Percentiles rank a stretch among this genome's conserved stretches.
phyloP scores from a whole-genome alignment of 2,113 vertebrate species.

The Paramormyrops kingsleyae region DNA sequence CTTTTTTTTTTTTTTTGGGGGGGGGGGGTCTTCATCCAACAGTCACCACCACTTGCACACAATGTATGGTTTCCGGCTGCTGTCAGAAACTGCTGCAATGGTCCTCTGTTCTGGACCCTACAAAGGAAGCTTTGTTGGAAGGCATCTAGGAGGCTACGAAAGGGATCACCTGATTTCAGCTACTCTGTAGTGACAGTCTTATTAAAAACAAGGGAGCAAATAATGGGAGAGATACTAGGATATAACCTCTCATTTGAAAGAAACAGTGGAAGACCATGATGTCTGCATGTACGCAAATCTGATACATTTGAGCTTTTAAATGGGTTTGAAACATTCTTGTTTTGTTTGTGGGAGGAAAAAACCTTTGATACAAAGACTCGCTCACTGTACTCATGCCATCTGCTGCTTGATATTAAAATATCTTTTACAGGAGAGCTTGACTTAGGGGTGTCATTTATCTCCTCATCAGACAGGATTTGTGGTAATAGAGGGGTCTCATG shows the following conservation, averaged over 20 bases:
- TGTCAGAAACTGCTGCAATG: constrained; percentile 11
- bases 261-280: neutral
- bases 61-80: neutral
- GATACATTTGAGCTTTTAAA: neutral
- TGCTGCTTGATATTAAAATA: neutral
- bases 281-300: neutral
- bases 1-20: neutral
- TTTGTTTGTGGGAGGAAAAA: neutral
- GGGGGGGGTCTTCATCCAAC: neutral
- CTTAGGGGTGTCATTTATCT: neutral
- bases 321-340: neutral
- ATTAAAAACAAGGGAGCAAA: neutral
- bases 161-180: neutral
- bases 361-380: neutral
- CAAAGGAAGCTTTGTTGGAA: neutral
- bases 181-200: neutral
- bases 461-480: constrained; percentile 34
- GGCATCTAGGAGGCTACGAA: neutral
- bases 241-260: neutral
- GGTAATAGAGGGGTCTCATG: neutral
- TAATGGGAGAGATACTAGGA: neutral
- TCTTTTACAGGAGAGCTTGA: neutral
- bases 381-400: neutral
- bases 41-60: neutral
- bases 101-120: neutral